phyloP scores from a whole-genome alignment of 2,888 invertebrate genomes.

The Pterostichus madidus region DNA sequence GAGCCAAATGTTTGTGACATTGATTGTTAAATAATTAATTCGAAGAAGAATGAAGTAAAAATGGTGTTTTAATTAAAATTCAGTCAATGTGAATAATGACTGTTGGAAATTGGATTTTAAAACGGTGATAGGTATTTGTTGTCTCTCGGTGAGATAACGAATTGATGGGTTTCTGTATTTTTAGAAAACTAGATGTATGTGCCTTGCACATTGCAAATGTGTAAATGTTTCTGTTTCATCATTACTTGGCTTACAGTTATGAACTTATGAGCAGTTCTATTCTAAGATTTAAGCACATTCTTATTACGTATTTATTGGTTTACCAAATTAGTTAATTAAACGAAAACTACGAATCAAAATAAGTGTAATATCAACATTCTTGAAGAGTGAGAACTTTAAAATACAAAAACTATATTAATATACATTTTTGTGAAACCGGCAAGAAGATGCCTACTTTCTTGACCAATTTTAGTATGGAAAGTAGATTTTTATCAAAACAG shows the following conservation, averaged over 20 bases:
- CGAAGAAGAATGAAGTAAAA: neutral
- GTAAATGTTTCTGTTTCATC: neutral
- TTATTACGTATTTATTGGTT: constrained; percentile 6
- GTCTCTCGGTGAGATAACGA: neutral
- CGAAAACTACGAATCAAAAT: neutral
- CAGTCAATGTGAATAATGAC: constrained; percentile 24
- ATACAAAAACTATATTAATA: no score
- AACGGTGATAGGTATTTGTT: neutral
- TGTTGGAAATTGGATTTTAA: constrained; percentile 19
- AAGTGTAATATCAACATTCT: neutral
- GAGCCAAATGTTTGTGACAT: constrained; percentile 18
- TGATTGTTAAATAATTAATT: constrained; percentile 38
- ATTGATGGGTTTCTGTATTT: neutral
- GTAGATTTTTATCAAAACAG: no score
- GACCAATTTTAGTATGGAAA: no score
- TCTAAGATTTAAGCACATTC: neutral
- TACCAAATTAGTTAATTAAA: neutral
- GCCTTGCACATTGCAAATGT: neutral
- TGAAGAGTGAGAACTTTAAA: neutral
- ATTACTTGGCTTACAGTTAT: constrained; percentile 7
- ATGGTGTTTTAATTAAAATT: constrained; percentile 35
- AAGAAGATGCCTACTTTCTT: no score
- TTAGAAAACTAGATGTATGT: neutral
- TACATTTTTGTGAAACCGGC: no score
- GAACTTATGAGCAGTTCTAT: constrained; percentile 8